Base-by-base conservation (phyloP, 2,113 vertebrate species). In the Odontesthes bonariensis region DNA sequence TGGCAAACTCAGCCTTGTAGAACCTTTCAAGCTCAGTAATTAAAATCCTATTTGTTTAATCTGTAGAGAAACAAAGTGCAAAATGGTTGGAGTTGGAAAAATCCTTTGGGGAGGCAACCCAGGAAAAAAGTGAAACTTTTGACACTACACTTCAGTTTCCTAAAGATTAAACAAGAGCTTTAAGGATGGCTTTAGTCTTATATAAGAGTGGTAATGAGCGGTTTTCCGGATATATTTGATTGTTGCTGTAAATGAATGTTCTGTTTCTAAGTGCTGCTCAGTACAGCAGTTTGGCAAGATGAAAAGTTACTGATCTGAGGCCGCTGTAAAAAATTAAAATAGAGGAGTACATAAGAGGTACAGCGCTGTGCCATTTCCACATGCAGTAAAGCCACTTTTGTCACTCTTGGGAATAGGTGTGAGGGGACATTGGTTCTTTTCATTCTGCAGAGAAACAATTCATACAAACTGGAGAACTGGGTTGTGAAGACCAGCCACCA, bases 401-500 rank as follows among this genome's bases (percentile, higher is more conserved):
- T 62, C 79, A 8, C 60, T 52, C 13, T 22, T 27, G 5, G 75
- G 14, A 6, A 9, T n/a, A 20, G 31, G 22, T 20, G 35, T 11
- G 17, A 4, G 22, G 42, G 46, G 68, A 63, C 44, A 59, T 27
- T 54, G 51, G 63, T 67, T 85, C 58, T 65, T 42, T 66, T 60
- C 54, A 13, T 8, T 69, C 33, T 47, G 52, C 79, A 64, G 75
- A 68, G 75, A 73, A 14, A 65, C 35, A 61, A 53, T 73, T 49
- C 27, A 42, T 49, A 62, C 19, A 55, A 60, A 76, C 12, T 16
- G 13, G 83, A 75, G 77, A 57, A 42, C 42, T 65, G 79, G 81
- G 86, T 76, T 86, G 79, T 56, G 69, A 76, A 90, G 91, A 86
- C 88, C 89, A 85, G 89, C 86, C 86, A 75, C 70, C 87, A 86